These are phyloP conservation scores for Python bivittatus DNA, from an alignment of 2,113 vertebrate species.

Conservation along the genomic window DNA sequence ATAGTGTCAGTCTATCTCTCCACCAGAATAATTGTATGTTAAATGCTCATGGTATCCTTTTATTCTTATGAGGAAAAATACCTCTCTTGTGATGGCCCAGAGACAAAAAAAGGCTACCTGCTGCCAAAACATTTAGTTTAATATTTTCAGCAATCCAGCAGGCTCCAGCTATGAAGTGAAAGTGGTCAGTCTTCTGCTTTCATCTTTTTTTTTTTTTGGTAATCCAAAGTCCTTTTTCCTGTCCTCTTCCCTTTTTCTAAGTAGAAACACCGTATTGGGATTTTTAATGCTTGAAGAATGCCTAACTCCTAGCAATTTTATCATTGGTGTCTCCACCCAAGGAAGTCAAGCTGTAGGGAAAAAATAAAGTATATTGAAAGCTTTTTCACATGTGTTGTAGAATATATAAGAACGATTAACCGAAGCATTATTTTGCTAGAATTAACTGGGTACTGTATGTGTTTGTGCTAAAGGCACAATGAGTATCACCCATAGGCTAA, in stretches of 20 bases:
- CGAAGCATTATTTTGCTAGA: slow-evolving; percentile 22
- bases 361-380: background rate
- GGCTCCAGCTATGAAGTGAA: slow-evolving; percentile 36
- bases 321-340: no score
- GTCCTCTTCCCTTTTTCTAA: background rate
- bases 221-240: slow-evolving; percentile 8
- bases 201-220: slow-evolving; percentile 17
- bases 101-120: slow-evolving; percentile 43
- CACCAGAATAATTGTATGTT: slow-evolving; percentile 72
- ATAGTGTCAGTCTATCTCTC: slow-evolving; percentile 49
- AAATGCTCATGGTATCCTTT: slow-evolving; percentile 77
- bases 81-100: slow-evolving; percentile 76
- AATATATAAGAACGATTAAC: slow-evolving; percentile 21
- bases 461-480: background rate
- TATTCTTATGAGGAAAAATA: slow-evolving; percentile 77
- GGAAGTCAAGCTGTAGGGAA: background rate
- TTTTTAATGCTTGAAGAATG: background rate
- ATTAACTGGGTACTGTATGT: slow-evolving; percentile 8
- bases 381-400: background rate
- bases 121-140: slow-evolving; percentile 62
- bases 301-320: background rate
- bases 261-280: background rate
- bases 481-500: background rate
- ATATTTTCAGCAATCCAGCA: slow-evolving; percentile 59
- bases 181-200: slow-evolving; percentile 35